Base-by-base conservation (phyloP, 2,113 vertebrate species). In the Brevimyrus niger region DNA sequence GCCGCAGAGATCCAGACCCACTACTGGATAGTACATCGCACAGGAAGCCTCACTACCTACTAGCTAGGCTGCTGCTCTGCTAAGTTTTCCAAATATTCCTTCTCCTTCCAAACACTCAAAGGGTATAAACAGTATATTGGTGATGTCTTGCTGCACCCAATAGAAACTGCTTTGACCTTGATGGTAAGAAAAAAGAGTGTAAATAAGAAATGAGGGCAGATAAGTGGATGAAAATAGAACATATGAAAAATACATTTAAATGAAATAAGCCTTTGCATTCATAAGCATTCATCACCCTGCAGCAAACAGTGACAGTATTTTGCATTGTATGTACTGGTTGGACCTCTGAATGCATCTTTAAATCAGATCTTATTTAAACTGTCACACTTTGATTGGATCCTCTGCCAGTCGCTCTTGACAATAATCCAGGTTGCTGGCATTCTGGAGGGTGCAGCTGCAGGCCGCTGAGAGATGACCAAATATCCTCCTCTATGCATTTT, bases 321-420 rank as follows among this genome's bases (percentile, higher is more conserved):
- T 51, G n/a, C n/a, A 51, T 51, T 86, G 85, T n/a, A 27, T 58
- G 51, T 58, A 58, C 86, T 50, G 38, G 61, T 87, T 38, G 86
- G 35, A 23, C 19, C 53, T 38, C 27, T 58, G 23, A 87, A 87
- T 87, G 35, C 31, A 31, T 58, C 21, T 38, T 58, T 87, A 44
- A 58, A 87, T 87, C 86, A 87, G 86, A 58, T 31, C 46, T 87
- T 44, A 58, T 58, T 87, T 50, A 61, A 87, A 42, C 86, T 44
- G 86, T 44, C 50, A 58, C 53, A 55, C 50, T 87, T 87, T 87
- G 86, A 87, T 87, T 55, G 86, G 86, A 58, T 87, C 27, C 50
- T 42, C 53, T 58, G 86, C 17, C 86, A 61, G 51, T 44, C 6
- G 9, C 51, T 58, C 53, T 53, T 87, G n/a, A 46, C 86, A 87